Evolutionary conservation across 2,888 invertebrate species (phyloP).

Genomic region (Acanthopleura granulata): DNA sequence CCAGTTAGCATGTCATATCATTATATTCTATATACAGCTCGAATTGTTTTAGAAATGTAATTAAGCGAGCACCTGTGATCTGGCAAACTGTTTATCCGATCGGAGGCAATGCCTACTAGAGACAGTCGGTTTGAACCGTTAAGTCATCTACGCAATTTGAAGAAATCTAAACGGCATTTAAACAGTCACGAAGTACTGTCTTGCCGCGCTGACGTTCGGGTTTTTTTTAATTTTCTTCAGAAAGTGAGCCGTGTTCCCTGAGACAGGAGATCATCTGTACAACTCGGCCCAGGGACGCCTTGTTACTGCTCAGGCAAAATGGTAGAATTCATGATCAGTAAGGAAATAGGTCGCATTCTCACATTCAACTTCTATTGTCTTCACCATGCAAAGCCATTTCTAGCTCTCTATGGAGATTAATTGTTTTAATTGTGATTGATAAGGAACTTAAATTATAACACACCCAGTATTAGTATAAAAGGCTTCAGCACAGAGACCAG

Average conservation of each 20-base stretch:
- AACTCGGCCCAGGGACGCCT: neutral
- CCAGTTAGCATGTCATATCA: slow-evolving; percentile 5
- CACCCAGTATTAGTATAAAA: no score
- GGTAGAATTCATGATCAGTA: neutral
- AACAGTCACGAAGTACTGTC: slow-evolving; percentile 2
- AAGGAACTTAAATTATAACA: no score
- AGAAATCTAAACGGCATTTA: slow-evolving; percentile 18
- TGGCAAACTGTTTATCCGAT: neutral
- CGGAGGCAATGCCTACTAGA: neutral
- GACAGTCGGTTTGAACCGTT: neutral
- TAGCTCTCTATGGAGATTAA: no score
- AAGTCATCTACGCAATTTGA: neutral
- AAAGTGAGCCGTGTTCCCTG: neutral
- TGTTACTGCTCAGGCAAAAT: neutral
- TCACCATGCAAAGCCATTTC: no score
- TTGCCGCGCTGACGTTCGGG: no score
- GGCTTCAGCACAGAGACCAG: no score
- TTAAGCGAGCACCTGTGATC: neutral
- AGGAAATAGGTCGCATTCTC: no score
- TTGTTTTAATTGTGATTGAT: no score
- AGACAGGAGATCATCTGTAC: neutral
- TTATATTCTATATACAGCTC: neutral
- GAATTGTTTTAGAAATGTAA: neutral
- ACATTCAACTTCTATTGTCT: no score
- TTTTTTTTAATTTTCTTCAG: neutral